Evolutionary conservation across 2,888 invertebrate species (phyloP), one percentile per base, ranked within the genome.

Genomic region (Pogonocherus hispidulus): DNA sequence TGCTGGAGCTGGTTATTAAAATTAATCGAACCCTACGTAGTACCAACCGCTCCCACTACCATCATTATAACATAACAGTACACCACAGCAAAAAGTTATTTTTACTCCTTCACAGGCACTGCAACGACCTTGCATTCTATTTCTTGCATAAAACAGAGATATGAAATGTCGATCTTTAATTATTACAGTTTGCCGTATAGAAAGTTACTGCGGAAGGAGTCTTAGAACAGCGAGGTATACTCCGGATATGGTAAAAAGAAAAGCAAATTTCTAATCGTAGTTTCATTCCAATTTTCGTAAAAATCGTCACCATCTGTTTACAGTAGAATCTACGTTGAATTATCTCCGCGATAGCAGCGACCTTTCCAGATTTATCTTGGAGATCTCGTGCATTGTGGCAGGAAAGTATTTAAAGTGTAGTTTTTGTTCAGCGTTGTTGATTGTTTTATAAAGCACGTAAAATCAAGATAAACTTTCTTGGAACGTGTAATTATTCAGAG

Each of bases 91-190:
- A 3, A 22, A 55, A 55, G 37, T 20, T 3, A 19, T 6, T 54
- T 11, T 19, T 20, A 37, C 35, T 20, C 19, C 19, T 37, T 55
- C 37, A 55, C 19, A 18, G 18, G 14, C n/a, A 32, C 8, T 19
- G n/a, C 35, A 14, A 37, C 57, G 46, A 23, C 57, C 57, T 57
- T 57, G 59, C 59, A 8, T 59, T 59, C 59, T 59, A 59, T 23
- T 55, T 57, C 46, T 27, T 18, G 16, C 57, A 57, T 57, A 57
- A 57, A 57, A 23, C 37, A 41, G 19, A 46, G 22, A 14, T 23
- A 14, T 35, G 35, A 19, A 56, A 20, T 56, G 56, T 44, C 44
- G 22, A 22, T 56, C 56, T 23, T 56, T 56, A 44, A 57, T 46
- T 46, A 57, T 46, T 27, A 11, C 35, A 37, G 8, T 41, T n/a